Percentiles rank a stretch among this genome's conserved stretches.
phyloP scores from a whole-genome alignment of 2,797 vertebrate species.

The Limosa lapponica region DNA sequence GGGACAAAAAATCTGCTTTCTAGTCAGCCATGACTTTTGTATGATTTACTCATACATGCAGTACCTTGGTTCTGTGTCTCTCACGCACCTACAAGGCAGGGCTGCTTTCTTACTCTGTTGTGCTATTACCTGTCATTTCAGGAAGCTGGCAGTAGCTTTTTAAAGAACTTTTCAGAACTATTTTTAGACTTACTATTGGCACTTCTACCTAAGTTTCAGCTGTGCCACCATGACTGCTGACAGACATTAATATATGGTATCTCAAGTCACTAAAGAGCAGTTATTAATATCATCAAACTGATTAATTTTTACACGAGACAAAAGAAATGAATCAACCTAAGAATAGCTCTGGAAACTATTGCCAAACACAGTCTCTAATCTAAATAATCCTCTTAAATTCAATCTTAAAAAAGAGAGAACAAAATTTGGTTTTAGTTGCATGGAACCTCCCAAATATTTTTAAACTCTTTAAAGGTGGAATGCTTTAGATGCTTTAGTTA shows the following conservation, averaged over 20 bases:
- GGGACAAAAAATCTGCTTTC: neutral
- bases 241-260: neutral
- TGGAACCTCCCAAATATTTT: neutral
- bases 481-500: neutral
- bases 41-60: neutral
- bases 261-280: neutral
- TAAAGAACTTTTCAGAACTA: conserved; percentile 22
- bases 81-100: neutral
- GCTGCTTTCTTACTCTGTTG: neutral
- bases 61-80: neutral
- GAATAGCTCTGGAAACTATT: neutral
- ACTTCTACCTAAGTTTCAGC: conserved; percentile 37
- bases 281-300: neutral
- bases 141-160: neutral
- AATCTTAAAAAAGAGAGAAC: neutral
- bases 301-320: neutral
- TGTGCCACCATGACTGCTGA: neutral
- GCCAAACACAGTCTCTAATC: neutral
- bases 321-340: neutral
- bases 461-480: neutral
- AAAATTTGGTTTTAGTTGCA: neutral
- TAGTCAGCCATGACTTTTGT: neutral
- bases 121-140: neutral
- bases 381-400: neutral
- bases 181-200: conserved; percentile 38